Evolutionary conservation across 37 sponge, comb jelly and placozoan genomes (phyloP).

Genomic region (Halisarca cf. caerulea): DNA sequence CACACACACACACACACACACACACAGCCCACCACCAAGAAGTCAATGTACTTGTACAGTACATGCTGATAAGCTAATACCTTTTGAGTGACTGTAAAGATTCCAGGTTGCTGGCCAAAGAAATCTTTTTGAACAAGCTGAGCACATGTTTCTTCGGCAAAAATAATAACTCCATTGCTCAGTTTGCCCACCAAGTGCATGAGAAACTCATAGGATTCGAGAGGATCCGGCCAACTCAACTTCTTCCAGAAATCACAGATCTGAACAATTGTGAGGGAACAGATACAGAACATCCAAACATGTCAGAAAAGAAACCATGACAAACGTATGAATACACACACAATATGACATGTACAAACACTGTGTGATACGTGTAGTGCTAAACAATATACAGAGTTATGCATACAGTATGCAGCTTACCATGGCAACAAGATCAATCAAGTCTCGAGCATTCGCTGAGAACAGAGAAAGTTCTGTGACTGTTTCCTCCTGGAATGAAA

Average conservation of each 20-base stretch:
- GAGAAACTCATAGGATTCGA: constrained; percentile 3
- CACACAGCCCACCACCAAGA: too few species aligned
- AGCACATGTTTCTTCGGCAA: not conserved
- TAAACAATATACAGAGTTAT: too few species aligned
- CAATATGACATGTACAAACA: too few species aligned
- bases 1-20: too few species aligned
- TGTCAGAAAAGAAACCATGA: too few species aligned
- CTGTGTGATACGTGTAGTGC: too few species aligned
- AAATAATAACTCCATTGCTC: not conserved
- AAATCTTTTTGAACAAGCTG: not conserved
- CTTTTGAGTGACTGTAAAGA: not conserved
- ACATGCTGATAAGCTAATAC: not conserved
- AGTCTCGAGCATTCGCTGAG: not conserved
- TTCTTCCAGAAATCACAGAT: constrained; percentile 21
- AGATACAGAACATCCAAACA: too few species aligned
- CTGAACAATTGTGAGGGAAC: too few species aligned
- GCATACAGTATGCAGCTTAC: constrained; percentile 3
- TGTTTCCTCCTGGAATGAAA: constrained; percentile 10
- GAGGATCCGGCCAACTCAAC: not conserved
- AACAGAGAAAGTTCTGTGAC: constrained; percentile 2
- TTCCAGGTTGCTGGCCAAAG: not conserved
- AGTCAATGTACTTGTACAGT: too few species aligned
- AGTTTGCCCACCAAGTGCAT: not conserved
- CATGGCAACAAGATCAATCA: not conserved
- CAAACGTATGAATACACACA: too few species aligned